Base-by-base conservation (phyloP, 2,888 invertebrate genomes). In the Cremastinae sp. region DNA sequence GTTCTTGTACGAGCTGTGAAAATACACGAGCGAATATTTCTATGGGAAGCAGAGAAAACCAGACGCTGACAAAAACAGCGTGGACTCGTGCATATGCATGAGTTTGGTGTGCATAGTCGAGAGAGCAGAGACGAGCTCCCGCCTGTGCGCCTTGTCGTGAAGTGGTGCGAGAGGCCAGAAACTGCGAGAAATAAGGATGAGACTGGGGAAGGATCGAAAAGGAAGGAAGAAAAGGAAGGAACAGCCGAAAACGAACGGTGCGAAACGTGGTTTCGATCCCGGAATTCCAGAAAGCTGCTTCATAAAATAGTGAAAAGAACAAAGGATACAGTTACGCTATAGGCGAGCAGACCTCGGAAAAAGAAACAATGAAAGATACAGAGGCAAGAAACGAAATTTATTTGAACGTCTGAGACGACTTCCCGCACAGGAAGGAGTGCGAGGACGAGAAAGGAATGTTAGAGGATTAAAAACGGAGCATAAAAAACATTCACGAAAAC, bases 321-420 rank as follows among this genome's bases (percentile, higher is more conserved):
- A 51, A 22, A 51, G 51, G 22, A 28, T 28, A n/a, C n/a, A 5
- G 28, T 28, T 3, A 28, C 2, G 28, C 28, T 16, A 36, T 18
- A 66, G 47, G 38, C 12, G 36, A 47, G 20, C 9, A 20, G 43
- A 14, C n/a, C 58, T 53, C n/a, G 45, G 66, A 56, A 45, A 47
- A n/a, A 45, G 43, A 53, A 16, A 65, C 53, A 53, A 41, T 43
- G 41, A 43, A 22, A 65, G 43, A 65, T 53, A 34, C 45, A 47
- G 54, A 54, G 34, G 28, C 9, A 12, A 56, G 56, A 16, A 7
- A 36, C 12, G 56, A 36, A 9, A 56, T 28, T 28, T 28, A 28
- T 28, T 28, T 28, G 28, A 5, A 5, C 28, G 2, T 28, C 28
- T 28, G 28, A 5, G 28, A 28, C 28, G 5, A 28, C 28, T 28